Conservation (phyloP, 2,113 vertebrate species). For the Menura novaehollandiae region DNA sequence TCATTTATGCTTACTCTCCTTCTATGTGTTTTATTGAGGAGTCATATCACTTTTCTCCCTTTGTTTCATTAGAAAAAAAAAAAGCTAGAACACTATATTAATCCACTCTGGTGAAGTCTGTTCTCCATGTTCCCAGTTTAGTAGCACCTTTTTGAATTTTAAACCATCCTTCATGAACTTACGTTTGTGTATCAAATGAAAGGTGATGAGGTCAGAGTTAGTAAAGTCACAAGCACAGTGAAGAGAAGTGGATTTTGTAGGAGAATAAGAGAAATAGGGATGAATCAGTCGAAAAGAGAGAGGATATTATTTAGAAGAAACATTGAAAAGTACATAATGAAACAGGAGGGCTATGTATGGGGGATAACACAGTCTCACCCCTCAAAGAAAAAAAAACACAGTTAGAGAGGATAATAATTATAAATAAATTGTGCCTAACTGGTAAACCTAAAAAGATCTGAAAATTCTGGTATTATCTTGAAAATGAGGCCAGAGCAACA, state of each 20-base stretch:
- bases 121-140: background rate
- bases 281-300: background rate
- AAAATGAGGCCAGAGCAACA: background rate
- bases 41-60: background rate
- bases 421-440: background rate
- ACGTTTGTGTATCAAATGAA: background rate
- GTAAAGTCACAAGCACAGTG: background rate
- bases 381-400: background rate
- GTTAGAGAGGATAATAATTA: background rate
- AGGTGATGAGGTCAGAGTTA: background rate
- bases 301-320: background rate
- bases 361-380: accelerated
- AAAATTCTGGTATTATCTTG: background rate
- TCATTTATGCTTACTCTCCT: background rate
- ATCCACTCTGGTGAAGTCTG: background rate
- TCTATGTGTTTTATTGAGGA: background rate
- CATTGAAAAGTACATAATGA: background rate
- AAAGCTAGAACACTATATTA: background rate
- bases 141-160: background rate
- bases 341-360: background rate
- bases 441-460: background rate
- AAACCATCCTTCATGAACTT: background rate
- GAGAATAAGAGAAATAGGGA: background rate
- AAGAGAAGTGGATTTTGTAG: background rate
- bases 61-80: background rate